Conservation (phyloP, 2,113 vertebrate species). For the Zeus faber region DNA sequence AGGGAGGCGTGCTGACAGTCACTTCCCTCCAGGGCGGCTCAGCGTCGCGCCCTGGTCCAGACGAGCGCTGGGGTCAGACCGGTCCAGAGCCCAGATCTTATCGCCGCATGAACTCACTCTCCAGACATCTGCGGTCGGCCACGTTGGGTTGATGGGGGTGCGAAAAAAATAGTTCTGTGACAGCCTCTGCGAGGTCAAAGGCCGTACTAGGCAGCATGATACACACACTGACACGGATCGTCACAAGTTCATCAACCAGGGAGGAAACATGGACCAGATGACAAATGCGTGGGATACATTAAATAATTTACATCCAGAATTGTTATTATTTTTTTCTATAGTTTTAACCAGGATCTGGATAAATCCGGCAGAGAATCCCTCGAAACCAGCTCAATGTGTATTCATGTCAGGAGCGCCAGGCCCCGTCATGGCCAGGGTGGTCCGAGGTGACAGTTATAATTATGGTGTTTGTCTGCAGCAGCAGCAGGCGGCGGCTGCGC, state of each 20-base stretch:
- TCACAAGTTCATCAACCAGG: background rate
- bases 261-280: too few relatives aligned
- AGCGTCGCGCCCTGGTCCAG: slow-evolving; percentile 32
- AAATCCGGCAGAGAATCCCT: too few relatives aligned
- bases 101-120: slow-evolving; percentile 27
- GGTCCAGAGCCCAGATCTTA: slow-evolving; percentile 30
- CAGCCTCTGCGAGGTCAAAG: slow-evolving; percentile 24
- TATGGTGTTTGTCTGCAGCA: slow-evolving; percentile 16
- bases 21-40: slow-evolving; percentile 25
- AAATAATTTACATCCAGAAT: too few relatives aligned
- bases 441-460: slow-evolving; percentile 14
- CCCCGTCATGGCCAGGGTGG: background rate
- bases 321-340: too few relatives aligned
- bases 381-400: too few relatives aligned
- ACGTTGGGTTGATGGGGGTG: slow-evolving; percentile 29
- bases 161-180: slow-evolving; percentile 19
- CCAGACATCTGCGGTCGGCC: slow-evolving; percentile 22
- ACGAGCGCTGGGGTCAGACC: slow-evolving; percentile 35
- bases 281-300: too few relatives aligned
- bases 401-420: background rate
- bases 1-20: too few relatives aligned
- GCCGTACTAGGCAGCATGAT: background rate
- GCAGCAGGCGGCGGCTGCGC: slow-evolving; percentile 1
- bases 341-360: too few relatives aligned
- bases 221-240: slow-evolving; percentile 5